phyloP scores from a whole-genome alignment of 1,140 invertebrate genomes.

The Plodia interpunctella region DNA sequence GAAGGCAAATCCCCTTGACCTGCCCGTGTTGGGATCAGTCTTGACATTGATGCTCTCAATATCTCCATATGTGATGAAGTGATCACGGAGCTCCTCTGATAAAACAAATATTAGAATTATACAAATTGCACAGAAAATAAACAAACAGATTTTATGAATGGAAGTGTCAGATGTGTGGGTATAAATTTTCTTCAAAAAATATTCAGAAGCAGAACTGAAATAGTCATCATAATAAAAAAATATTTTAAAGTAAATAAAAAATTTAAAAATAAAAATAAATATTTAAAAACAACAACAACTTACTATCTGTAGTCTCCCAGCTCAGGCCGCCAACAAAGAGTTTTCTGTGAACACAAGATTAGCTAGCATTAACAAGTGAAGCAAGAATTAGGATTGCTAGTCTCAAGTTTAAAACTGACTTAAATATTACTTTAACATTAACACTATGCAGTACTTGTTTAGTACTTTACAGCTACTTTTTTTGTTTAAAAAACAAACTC shows the following conservation, averaged over 20 bases:
- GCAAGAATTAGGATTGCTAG: constrained; percentile 31
- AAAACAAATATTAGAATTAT: constrained; percentile 58
- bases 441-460: constrained; percentile 79
- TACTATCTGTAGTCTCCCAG: constrained; percentile 98
- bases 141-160: constrained; percentile 10
- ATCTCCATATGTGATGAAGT: constrained; percentile 93
- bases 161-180: constrained; percentile 63
- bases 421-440: constrained; percentile 74
- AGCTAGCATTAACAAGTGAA: constrained; percentile 42
- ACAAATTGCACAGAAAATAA: not conserved
- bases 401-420: constrained; percentile 67
- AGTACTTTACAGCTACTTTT: constrained; percentile 78
- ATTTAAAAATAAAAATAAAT: not conserved
- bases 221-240: constrained; percentile 60
- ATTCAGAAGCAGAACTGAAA: constrained; percentile 78
- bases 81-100: constrained; percentile 94
- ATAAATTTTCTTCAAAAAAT: constrained; percentile 66
- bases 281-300: constrained; percentile 72
- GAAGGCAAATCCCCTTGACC: constrained; percentile 95
- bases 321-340: constrained; percentile 97
- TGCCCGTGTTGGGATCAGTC: constrained; percentile 92
- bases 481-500: constrained; percentile 74
- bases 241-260: constrained; percentile 16
- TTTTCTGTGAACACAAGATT: constrained; percentile 89
- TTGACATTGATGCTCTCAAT: constrained; percentile 97